These are phyloP conservation scores for Parasteatoda tepidariorum DNA, from an alignment of 1,140 invertebrate genomes.

Conservation along the genomic window DNA sequence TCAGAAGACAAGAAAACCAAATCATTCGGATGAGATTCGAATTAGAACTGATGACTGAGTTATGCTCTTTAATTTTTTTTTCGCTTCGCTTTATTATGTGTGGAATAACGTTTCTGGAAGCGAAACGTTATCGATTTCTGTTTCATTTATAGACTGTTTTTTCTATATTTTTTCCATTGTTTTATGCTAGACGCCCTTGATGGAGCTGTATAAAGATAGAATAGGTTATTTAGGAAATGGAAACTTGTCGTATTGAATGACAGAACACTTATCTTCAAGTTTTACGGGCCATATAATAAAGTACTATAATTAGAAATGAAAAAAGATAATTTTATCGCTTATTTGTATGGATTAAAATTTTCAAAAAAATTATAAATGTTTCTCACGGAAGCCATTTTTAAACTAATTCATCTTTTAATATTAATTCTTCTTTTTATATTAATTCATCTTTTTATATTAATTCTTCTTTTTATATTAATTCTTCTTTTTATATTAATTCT, in stretches of 20 bases:
- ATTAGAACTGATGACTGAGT: slow-evolving; percentile 44
- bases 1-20: slow-evolving; percentile 40
- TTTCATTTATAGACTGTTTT: neutral
- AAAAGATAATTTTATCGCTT: no score
- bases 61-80: neutral
- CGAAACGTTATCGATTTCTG: slow-evolving; percentile 5
- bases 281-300: neutral
- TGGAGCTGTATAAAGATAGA: neutral
- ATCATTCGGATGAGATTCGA: slow-evolving; percentile 34
- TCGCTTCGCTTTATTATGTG: neutral
- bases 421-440: no score
- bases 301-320: neutral
- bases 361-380: no score
- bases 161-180: neutral
- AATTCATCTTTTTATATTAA: no score
- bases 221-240: neutral
- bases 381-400: no score
- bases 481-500: no score
- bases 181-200: neutral
- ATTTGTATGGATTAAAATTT: no score
- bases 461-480: no score
- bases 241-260: neutral
- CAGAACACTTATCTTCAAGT: neutral
- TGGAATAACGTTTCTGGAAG: neutral
- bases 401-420: no score